Conservation (phyloP, 2,113 vertebrate genomes). For the Columbina picui region DNA sequence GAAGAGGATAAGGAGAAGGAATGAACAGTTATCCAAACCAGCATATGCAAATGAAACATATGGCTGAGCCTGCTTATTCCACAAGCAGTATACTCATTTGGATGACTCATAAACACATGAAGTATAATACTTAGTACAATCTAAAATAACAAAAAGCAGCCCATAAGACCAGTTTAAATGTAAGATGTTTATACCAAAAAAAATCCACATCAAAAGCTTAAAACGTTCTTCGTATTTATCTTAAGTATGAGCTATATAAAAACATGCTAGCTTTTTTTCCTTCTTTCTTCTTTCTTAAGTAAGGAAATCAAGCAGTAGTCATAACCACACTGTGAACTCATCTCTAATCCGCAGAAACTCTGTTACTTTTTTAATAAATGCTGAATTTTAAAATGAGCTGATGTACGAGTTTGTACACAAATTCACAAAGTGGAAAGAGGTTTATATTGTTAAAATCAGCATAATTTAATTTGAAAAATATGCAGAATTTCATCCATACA, state of each 20-base stretch:
- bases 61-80: conserved; percentile 44
- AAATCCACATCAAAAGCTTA: not conserved
- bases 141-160: not conserved
- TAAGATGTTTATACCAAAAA: not conserved
- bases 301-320: not conserved
- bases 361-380: not conserved
- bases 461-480: not conserved
- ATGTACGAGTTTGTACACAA: not conserved
- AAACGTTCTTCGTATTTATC: not conserved
- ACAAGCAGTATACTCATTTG: not conserved
- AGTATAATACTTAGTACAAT: not conserved
- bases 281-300: not conserved
- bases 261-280: not conserved
- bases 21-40: conserved; percentile 35
- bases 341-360: not conserved
- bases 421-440: not conserved
- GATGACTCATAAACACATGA: conserved; percentile 63
- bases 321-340: not conserved
- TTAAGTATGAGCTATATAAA: not conserved
- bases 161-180: not conserved
- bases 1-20: not conserved
- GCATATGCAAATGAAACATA: conserved; percentile 63
- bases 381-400: not conserved
- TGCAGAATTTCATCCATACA: not conserved
- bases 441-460: not conserved